A percentile compares a stretch with the other conserved stretches of the same genome.
Conservation (phyloP, 1,140 invertebrate species). For the Achatina immaculata region DNA sequence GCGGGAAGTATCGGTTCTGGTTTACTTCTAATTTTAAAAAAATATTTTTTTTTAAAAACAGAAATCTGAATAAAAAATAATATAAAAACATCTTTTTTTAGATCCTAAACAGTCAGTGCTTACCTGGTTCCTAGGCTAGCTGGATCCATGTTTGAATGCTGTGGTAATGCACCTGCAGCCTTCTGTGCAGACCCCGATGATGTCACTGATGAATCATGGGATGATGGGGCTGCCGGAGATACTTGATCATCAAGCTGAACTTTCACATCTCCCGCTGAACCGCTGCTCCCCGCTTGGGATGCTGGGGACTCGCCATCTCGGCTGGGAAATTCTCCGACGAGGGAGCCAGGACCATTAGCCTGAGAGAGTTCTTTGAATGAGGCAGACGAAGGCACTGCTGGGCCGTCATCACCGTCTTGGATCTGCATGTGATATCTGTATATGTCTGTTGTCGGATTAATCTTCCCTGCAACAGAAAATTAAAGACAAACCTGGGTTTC, state of each 20-base stretch:
- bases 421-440: conserved; percentile 91
- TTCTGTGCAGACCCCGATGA: background rate
- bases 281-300: conserved; percentile 19
- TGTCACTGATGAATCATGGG: background rate
- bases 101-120: background rate
- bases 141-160: background rate
- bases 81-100: too few species aligned
- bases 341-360: background rate
- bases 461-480: conserved; percentile 83
- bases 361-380: background rate
- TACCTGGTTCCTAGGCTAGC: background rate
- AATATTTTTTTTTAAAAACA: too few species aligned
- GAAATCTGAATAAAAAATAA: too few species aligned
- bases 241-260: conserved; percentile 49
- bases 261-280: conserved; percentile 54
- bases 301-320: background rate
- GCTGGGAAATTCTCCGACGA: background rate
- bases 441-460: conserved; percentile 92
- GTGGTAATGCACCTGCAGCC: background rate
- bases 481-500: too few species aligned
- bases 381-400: background rate
- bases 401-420: conserved; percentile 58
- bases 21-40: too few species aligned
- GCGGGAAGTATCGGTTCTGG: too few species aligned
- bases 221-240: conserved; percentile 2